phyloP scores from a whole-genome alignment of 2,888 invertebrate genomes.

The Nemurella pictetii region DNA sequence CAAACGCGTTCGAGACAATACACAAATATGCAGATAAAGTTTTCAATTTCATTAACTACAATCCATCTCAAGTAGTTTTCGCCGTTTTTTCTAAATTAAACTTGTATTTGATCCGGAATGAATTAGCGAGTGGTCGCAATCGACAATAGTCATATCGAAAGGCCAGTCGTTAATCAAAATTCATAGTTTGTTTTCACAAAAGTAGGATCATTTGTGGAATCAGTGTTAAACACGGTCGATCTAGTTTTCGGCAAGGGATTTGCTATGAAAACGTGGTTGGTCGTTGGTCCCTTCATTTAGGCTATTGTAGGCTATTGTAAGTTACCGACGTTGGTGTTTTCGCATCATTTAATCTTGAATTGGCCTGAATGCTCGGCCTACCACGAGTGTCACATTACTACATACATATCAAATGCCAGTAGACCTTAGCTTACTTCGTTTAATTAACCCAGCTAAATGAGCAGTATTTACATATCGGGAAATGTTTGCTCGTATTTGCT shows the following conservation, averaged over 20 bases:
- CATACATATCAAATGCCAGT: not conserved
- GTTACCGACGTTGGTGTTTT: constrained; percentile 17
- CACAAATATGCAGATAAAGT: not conserved
- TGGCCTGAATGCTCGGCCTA: constrained; percentile 14
- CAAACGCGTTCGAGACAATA: not conserved
- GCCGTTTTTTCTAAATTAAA: not conserved
- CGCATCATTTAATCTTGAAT: constrained; percentile 32
- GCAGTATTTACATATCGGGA: not conserved
- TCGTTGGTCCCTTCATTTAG: constrained; percentile 13
- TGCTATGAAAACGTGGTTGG: not conserved
- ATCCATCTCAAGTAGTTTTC: not conserved
- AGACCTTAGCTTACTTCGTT: not conserved
- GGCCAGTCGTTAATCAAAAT: not conserved
- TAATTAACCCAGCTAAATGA: not conserved
- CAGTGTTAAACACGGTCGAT: not conserved
- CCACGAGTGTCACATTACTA: not conserved
- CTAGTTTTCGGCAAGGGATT: not conserved
- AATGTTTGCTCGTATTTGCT: not conserved
- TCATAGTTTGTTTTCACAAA: not conserved
- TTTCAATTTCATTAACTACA: not conserved
- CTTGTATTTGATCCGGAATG: not conserved
- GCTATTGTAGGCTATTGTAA: constrained; percentile 8
- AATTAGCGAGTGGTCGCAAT: not conserved
- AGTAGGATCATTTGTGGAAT: not conserved
- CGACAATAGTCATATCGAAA: not conserved